Conservation (phyloP, 2,888 invertebrate species). For the Melangyna quadrimaculata region DNA sequence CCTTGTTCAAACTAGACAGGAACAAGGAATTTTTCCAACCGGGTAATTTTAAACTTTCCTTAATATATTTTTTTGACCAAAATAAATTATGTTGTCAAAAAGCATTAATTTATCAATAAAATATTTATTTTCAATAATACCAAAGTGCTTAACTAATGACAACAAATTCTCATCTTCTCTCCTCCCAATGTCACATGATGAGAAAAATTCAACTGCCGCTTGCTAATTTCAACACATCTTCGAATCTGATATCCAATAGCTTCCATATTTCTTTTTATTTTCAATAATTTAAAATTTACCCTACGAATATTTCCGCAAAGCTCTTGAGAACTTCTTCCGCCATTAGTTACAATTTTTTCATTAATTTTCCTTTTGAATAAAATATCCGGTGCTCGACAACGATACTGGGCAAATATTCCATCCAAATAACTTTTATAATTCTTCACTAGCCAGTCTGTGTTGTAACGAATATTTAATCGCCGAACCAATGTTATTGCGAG, state of each 20-base stretch:
- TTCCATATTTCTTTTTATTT: constrained; percentile 75
- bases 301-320: constrained; percentile 71
- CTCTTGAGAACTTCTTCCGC: constrained; percentile 72
- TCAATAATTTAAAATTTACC: constrained; percentile 74
- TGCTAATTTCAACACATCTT: constrained; percentile 72
- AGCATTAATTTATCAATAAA: neutral
- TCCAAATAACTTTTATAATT: constrained; percentile 73
- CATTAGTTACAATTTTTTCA: neutral
- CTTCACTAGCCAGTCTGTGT: constrained; percentile 73
- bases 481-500: constrained; percentile 73
- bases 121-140: neutral
- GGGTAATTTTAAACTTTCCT: too few relatives aligned
- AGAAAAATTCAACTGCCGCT: constrained; percentile 73
- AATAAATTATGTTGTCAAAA: too few relatives aligned
- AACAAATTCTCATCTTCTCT: constrained; percentile 71
- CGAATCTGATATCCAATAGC: constrained; percentile 72
- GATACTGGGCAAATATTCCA: constrained; percentile 72
- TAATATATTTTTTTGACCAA: too few relatives aligned
- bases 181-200: constrained; percentile 72
- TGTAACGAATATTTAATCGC: constrained; percentile 74
- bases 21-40: too few relatives aligned
- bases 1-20: too few relatives aligned
- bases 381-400: constrained; percentile 39
- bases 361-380: neutral
- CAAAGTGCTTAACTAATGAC: constrained; percentile 64